phyloP scores from a whole-genome alignment of 2,113 vertebrate genomes.

The Clarias magur region DNA sequence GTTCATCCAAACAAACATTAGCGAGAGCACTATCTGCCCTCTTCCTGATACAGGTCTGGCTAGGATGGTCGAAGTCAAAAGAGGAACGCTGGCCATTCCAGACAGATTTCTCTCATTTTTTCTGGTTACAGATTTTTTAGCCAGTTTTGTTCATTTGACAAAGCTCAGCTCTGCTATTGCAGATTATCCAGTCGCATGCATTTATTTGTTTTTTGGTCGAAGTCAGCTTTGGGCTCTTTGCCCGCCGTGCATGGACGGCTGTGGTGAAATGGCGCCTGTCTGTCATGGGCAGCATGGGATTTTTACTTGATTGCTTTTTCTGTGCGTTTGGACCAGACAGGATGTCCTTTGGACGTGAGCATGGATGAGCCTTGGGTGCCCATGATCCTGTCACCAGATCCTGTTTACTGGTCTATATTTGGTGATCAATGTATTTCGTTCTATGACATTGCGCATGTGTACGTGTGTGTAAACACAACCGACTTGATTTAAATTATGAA shows the following conservation, averaged over 20 bases:
- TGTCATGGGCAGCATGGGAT: no score
- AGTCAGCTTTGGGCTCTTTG: no score
- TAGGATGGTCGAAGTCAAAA: background rate
- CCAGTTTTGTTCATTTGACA: background rate
- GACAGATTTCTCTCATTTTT: background rate
- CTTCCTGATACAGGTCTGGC: background rate
- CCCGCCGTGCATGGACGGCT: no score
- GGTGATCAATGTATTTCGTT: no score
- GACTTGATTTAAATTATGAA: background rate
- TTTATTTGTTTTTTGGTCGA: background rate
- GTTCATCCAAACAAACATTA: conserved; percentile 1
- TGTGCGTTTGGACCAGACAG: no score
- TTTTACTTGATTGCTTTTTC: no score
- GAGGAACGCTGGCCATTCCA: background rate
- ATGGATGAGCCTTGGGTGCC: no score
- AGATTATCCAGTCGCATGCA: background rate
- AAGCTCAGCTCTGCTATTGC: background rate
- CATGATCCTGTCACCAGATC: no score
- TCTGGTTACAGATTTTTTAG: background rate
- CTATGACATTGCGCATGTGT: no score
- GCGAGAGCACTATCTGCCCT: background rate
- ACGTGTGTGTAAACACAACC: background rate
- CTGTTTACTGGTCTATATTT: no score
- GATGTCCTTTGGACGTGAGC: no score
- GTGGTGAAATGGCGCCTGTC: no score